Base-by-base conservation (phyloP, 2,888 invertebrate species). In the Himalopsyche kuldschensis region DNA sequence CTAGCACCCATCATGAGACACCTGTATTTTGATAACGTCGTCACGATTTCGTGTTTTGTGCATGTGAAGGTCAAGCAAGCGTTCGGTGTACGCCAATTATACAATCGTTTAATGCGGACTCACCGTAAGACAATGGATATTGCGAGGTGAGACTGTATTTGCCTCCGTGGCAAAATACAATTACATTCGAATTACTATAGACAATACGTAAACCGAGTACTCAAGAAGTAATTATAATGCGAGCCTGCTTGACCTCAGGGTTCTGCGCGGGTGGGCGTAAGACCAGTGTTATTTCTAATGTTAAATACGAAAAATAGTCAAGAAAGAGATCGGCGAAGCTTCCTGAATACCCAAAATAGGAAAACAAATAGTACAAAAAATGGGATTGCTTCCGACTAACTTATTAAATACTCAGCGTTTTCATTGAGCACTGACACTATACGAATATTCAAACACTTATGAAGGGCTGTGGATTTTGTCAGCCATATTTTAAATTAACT, bases 201-300 rank as follows among this genome's bases (percentile, higher is more conserved):
- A 84, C 81, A 84, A 81, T 84, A 82, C 80, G 80, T 82, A 78
- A 82, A 82, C 55, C 82, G 35, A 31, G 82, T 75, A 82, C 75
- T 76, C 47, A 35, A 76, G 15, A 47, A 79, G 82, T 79, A 75
- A 82, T 55, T 55, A 55, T 20, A 20, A 55, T 20, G 20, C 55
- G 24, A 55, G 55, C 20, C 20, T 8, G 20, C 30, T 77, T 82
- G 78, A 82, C 82, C 82, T 82, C 79, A 79, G 79, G 31, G 75
- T 75, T 79, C 79, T 78, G 31, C 15, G 82, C 80, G 31, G 15
- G 82, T 75, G 31, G 15, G 75, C 75, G 47, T 80, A 47, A 75
- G 47, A 80, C 75, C 69, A 69, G 69, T 69, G 69, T 11, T 69
- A 69, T 69, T 15, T 69, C 15, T 15, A 69, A 69, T 69, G 30